Percentiles rank a stretch among this genome's conserved stretches.
Evolutionary conservation across 2,888 invertebrate species (phyloP).

Genomic region (Melangyna quadrimaculata): DNA sequence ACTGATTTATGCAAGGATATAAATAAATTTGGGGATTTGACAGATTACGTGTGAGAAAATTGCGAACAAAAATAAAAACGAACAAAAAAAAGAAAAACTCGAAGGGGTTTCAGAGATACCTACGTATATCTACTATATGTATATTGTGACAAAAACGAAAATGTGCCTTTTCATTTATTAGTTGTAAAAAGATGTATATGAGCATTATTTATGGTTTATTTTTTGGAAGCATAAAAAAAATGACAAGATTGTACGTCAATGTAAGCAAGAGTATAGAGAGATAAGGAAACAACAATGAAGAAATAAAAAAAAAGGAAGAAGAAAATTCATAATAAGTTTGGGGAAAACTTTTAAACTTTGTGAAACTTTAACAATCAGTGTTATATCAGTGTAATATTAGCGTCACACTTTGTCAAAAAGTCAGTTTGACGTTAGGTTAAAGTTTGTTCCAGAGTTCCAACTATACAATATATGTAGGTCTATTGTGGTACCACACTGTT

Average conservation of each 20-base stretch:
- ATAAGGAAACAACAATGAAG: neutral
- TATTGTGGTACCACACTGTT: too few relatives aligned
- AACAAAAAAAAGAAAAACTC: neutral
- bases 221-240: neutral
- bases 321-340: neutral
- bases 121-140: too few relatives aligned
- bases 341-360: neutral
- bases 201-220: slow-evolving; percentile 5
- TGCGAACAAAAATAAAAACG: neutral
- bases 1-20: slow-evolving; percentile 50
- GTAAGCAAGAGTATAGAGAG: neutral
- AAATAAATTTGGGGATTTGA: slow-evolving; percentile 66
- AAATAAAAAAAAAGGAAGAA: neutral
- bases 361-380: neutral
- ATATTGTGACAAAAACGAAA: slow-evolving; percentile 2
- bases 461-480: neutral
- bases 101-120: neutral
- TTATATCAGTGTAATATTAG: neutral
- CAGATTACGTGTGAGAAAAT: slow-evolving; percentile 14
- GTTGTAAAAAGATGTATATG: neutral
- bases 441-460: neutral
- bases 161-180: slow-evolving; percentile 15
- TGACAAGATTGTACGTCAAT: slow-evolving; percentile 5
- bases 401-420: neutral
- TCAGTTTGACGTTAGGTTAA: too few relatives aligned